Evolutionary conservation across 2,113 vertebrate species (phyloP).

Genomic region (Scomber japonicus): DNA sequence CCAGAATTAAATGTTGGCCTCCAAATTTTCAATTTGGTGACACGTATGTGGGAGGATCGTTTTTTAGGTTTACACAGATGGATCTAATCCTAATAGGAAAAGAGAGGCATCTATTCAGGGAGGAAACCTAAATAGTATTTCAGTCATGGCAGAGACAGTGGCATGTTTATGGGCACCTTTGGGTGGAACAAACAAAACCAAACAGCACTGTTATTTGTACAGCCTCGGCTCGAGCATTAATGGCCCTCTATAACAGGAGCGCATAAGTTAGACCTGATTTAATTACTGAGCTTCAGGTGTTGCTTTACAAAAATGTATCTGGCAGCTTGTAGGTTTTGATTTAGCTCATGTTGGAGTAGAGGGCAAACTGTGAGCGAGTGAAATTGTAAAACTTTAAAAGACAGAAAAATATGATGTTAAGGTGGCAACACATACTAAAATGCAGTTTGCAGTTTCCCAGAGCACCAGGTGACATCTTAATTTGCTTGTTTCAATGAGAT

Average conservation of each 20-base stretch:
- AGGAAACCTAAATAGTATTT: slow-evolving; percentile 29
- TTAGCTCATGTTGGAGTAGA: slow-evolving; percentile 6
- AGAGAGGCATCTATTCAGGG: slow-evolving; percentile 1
- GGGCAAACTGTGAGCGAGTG: not conserved
- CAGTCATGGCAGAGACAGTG: not conserved
- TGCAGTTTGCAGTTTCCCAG: too few relatives aligned
- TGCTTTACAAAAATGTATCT: slow-evolving; percentile 2
- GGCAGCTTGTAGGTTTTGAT: slow-evolving; percentile 15
- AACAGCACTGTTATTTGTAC: slow-evolving; percentile 12
- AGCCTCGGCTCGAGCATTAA: slow-evolving; percentile 35
- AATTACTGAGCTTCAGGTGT: slow-evolving; percentile 29
- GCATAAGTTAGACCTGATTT: slow-evolving; percentile 37
- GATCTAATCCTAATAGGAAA: slow-evolving; percentile 43
- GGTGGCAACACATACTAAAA: not conserved
- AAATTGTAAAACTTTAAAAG: too few relatives aligned
- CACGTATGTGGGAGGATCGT: slow-evolving; percentile 26
- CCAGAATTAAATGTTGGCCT: slow-evolving; percentile 11
- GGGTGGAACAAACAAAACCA: slow-evolving; percentile 1
- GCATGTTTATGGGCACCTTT: not conserved
- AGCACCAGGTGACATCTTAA: too few relatives aligned
- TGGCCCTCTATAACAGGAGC: not conserved
- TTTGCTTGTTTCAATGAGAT: too few relatives aligned
- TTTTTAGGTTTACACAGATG: slow-evolving; percentile 31
- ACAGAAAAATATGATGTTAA: not conserved
- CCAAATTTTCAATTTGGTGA: slow-evolving; percentile 30